Evolutionary conservation across 2,113 vertebrate genomes (phyloP).

Genomic region (Cyanistes caeruleus): DNA sequence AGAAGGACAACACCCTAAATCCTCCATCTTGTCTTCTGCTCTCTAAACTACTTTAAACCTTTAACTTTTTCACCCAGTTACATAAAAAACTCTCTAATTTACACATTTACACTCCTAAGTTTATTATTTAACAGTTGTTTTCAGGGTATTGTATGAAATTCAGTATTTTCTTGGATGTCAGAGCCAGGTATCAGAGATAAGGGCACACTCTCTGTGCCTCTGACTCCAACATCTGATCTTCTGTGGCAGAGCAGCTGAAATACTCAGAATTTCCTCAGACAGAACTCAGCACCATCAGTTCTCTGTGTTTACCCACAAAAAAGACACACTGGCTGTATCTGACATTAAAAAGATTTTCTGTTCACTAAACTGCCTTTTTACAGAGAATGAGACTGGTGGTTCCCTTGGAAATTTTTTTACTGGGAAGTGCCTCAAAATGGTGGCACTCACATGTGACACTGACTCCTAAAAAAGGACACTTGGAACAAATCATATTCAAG

Average conservation of each 20-base stretch:
- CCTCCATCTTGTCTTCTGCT: too few species aligned
- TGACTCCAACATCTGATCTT: neutral
- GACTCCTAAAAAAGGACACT: neutral
- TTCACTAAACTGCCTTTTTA: neutral
- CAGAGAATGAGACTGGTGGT: neutral
- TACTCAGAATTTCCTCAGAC: neutral
- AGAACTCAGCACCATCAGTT: neutral
- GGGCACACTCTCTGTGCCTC: too few species aligned
- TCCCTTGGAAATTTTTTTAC: neutral
- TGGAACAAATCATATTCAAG: accelerated
- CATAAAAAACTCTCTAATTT: too few species aligned
- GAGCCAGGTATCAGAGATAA: too few species aligned
- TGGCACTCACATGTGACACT: neutral
- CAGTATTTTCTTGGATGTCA: too few species aligned
- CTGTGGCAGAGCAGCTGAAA: neutral
- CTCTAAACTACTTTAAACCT: too few species aligned
- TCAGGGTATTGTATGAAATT: too few species aligned
- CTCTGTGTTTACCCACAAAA: neutral
- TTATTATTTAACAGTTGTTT: too few species aligned
- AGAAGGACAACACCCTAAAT: too few species aligned
- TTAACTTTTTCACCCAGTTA: too few species aligned
- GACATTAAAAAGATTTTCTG: neutral
- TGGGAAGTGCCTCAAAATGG: neutral
- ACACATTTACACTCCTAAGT: too few species aligned
- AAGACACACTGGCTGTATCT: neutral